Percentiles rank a stretch among this genome's conserved stretches.
These are phyloP conservation scores for Edolisoma coerulescens DNA, from an alignment of 2,113 vertebrate genomes.

Conservation along the genomic window DNA sequence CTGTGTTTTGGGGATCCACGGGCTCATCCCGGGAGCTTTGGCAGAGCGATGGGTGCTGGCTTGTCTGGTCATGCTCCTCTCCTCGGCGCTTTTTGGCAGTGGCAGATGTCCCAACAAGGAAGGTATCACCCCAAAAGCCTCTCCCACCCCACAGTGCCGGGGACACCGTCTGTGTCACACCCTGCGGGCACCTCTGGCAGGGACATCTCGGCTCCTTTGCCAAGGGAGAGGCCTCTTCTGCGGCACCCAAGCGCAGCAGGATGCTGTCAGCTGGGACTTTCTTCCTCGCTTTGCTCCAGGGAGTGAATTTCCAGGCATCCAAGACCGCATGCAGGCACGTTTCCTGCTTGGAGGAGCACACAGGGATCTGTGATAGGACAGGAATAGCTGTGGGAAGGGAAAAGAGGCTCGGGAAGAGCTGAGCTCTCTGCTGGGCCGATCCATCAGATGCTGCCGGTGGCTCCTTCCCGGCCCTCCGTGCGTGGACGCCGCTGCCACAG, in stretches of 20 bases:
- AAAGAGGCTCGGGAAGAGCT: background rate
- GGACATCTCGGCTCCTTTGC: background rate
- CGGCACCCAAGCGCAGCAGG: rapidly evolving
- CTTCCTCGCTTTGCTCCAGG: background rate
- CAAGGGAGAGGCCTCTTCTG: background rate
- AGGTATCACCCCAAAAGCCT: background rate
- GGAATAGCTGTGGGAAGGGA: background rate
- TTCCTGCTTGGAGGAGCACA: background rate
- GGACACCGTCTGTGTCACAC: background rate
- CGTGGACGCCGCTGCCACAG: background rate
- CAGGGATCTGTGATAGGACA: background rate
- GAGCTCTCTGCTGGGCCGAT: background rate
- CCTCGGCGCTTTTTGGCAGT: background rate
- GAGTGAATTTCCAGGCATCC: background rate
- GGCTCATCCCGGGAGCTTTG: background rate
- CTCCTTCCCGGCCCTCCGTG: background rate
- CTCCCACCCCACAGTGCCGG: rapidly evolving
- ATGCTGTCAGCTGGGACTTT: background rate
- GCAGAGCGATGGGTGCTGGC: background rate
- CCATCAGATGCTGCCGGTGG: background rate
- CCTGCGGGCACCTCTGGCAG: background rate
- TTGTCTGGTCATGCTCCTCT: background rate
- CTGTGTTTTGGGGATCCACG: rapidly evolving
- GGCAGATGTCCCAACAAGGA: background rate
- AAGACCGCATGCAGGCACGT: rapidly evolving